Evolutionary conservation across 2,888 invertebrate species (phyloP).

Genomic region (Philaethria dido): DNA sequence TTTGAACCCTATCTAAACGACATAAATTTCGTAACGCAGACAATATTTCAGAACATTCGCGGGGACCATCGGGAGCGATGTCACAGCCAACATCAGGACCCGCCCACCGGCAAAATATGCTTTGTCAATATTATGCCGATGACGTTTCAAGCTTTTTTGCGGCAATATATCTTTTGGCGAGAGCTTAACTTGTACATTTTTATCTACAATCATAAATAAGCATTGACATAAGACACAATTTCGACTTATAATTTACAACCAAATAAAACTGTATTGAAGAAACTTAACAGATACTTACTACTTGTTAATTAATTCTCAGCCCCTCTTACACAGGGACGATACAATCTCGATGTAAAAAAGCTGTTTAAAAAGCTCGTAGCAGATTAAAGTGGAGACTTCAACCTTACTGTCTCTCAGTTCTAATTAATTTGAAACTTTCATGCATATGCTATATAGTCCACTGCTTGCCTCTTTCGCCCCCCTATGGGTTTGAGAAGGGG

Average conservation of each 20-base stretch:
- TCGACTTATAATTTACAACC: neutral
- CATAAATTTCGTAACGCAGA: conserved; percentile 62
- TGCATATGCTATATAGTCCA: conserved; percentile 39
- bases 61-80: conserved; percentile 54
- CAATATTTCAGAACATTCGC: conserved; percentile 61
- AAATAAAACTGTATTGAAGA: neutral
- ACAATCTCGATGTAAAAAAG: conserved; percentile 14
- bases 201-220: conserved; percentile 5
- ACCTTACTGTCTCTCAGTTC: conserved; percentile 25
- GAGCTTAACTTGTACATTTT: neutral
- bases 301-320: conserved; percentile 12
- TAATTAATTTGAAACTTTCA: conserved; percentile 49
- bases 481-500: conserved; percentile 46
- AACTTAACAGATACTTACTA: conserved; percentile 14
- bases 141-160: conserved; percentile 67
- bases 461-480: conserved; percentile 23
- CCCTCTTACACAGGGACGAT: neutral
- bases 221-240: neutral
- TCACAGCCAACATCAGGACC: conserved; percentile 70
- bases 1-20: conserved; percentile 67
- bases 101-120: conserved; percentile 68
- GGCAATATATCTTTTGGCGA: conserved; percentile 16
- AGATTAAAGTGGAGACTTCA: conserved; percentile 21
- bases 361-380: neutral
- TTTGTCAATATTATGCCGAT: conserved; percentile 73